phyloP scores from a whole-genome alignment of 2,888 invertebrate genomes.

The Drosophila mimica region DNA sequence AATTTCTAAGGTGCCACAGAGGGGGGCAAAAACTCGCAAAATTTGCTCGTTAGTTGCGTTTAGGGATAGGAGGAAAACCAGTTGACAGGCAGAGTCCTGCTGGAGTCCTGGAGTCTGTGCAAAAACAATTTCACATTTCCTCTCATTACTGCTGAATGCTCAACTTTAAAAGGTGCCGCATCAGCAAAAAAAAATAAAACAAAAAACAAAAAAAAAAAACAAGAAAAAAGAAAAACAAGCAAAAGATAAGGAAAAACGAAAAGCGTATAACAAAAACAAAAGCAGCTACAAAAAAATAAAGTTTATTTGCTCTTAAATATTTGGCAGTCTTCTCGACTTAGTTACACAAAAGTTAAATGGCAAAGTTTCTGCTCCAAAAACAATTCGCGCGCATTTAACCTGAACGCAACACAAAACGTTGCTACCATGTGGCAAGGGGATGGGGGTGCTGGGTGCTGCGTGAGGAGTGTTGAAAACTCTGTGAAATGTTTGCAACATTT shows the following conservation, averaged over 20 bases:
- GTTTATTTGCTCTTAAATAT: conserved; percentile 65
- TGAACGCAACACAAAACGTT: conserved; percentile 75
- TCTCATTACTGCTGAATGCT: conserved; percentile 58
- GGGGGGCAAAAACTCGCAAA: conserved; percentile 22
- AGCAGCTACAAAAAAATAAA: conserved; percentile 7
- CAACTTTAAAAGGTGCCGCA: conserved; percentile 50
- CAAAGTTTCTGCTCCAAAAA: conserved; percentile 71
- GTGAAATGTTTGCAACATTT: conserved; percentile 49
- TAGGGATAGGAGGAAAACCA: conserved; percentile 35
- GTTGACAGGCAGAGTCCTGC: conserved; percentile 45
- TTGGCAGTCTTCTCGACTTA: conserved; percentile 63
- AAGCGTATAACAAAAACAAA: neutral
- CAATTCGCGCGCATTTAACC: conserved; percentile 81
- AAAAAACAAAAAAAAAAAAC: neutral
- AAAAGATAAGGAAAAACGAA: conserved; percentile 4
- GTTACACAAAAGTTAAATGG: conserved; percentile 76
- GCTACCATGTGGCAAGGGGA: conserved; percentile 7
- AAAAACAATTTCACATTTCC: conserved; percentile 14
- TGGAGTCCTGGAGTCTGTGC: neutral
- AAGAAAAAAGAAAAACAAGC: conserved; percentile 2
- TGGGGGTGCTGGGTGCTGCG: neutral
- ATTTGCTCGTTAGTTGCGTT: conserved; percentile 51
- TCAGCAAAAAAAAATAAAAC: conserved; percentile 35
- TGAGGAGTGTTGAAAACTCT: conserved; percentile 7
- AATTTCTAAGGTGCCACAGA: conserved; percentile 50